Conservation (phyloP, 2,113 vertebrate species). For the Sceloporus tristichus region DNA sequence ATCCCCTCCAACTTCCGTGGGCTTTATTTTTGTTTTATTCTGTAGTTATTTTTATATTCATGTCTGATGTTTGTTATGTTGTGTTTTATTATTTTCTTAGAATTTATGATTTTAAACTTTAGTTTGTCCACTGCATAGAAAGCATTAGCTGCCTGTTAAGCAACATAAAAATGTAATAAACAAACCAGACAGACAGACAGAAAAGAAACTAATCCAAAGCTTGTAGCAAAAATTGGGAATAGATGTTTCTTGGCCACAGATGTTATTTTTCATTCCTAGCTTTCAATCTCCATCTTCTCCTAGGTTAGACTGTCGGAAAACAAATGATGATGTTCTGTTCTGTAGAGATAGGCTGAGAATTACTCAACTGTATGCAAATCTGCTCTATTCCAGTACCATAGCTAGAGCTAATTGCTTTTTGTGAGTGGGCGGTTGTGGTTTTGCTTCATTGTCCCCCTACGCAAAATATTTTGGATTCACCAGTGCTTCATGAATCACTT, state of each 20-base stretch:
- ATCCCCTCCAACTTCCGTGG: too few species aligned
- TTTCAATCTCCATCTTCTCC: not conserved
- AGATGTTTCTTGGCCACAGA: not conserved
- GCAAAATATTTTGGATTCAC: not conserved
- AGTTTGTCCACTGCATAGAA: too few species aligned
- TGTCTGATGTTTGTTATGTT: too few species aligned
- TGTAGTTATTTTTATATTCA: too few species aligned
- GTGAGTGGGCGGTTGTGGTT: not conserved
- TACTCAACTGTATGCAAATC: not conserved
- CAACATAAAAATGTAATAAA: too few species aligned
- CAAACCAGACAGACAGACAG: too few species aligned
- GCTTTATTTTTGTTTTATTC: too few species aligned
- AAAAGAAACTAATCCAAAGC: not conserved
- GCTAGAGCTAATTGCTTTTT: not conserved
- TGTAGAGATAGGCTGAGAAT: not conserved
- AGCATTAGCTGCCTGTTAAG: too few species aligned
- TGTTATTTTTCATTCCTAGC: constrained; percentile 18
- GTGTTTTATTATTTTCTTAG: too few species aligned
- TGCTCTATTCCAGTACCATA: not conserved
- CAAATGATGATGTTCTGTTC: constrained; percentile 4
- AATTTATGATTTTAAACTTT: too few species aligned
- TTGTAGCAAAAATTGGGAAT: not conserved
- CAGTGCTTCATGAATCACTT: constrained; percentile 4
- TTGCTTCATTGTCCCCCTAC: not conserved
- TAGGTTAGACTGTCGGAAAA: not conserved